Evolutionary conservation across 1,140 invertebrate species (phyloP), one percentile per base, ranked within the genome.

Genomic region (Trissolcus basalis): DNA sequence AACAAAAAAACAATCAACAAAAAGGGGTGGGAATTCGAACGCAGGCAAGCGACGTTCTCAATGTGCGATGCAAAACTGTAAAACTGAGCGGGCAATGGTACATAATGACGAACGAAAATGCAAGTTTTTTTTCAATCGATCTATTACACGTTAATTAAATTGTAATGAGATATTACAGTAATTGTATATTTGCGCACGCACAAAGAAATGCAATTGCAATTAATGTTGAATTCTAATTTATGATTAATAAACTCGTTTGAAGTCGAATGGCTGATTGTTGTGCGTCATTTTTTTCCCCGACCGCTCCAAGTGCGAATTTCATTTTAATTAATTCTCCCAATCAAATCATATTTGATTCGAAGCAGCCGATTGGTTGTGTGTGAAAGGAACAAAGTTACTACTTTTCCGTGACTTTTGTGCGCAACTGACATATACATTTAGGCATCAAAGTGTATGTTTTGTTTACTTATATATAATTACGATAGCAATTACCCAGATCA

Each of bases 401-500:
- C 9, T 11, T 27, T 71, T 71, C 63, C 68, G 53, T 63, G 53
- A 63, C 51, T 71, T 71, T 61, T 71, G n/a, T 51, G 27, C 53
- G 27, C 53, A 47, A 53, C 67, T 50, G n/a, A 36, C 55, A 54
- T 68, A 47, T 48, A 58, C 11, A 6, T 27, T 27, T 27, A 27
- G 19, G 6, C 41, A 48, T 43, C 9, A 44, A 44, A n/a, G n/a
- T 44, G 36, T 70, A 27, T 39, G 35, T 61, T 70, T 55, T 70
- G 56, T 55, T 56, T 70, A 70, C 51, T 56, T 63, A 54, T 63
- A 71, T 71, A 64, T 64, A 63, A 71, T 71, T 64, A 71, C 58
- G 44, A 56, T 13, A 7, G 47, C 53, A 61, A 70, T 70, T 70
- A 56, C 50, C 44, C 15, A 33, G 44, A 61, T 50, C 55, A 15